A percentile compares a stretch with the other conserved stretches of the same genome.
phyloP scores from a whole-genome alignment of 2,113 vertebrate species.

The Eulacestoma nigropectus region DNA sequence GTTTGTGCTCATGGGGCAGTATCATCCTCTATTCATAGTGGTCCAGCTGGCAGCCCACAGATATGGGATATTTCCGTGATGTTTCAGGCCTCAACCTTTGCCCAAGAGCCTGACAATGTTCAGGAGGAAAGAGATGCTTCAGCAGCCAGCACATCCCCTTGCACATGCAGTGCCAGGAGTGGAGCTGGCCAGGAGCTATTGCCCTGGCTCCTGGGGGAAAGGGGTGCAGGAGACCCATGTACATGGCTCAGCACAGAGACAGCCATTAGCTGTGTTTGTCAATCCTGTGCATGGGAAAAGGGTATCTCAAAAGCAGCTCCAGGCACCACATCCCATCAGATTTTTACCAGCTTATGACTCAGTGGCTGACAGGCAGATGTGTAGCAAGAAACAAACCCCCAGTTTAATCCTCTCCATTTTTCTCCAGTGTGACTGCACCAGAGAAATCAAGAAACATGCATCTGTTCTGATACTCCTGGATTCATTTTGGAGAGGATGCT shows the following conservation, averaged over 20 bases:
- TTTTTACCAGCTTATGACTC: background rate
- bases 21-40: background rate
- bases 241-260: background rate
- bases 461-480: background rate
- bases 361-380: background rate
- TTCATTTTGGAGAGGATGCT: background rate
- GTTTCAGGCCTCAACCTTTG: background rate
- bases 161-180: accelerated
- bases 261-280: background rate
- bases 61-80: background rate
- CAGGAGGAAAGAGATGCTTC: background rate
- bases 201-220: background rate
- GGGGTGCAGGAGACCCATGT: background rate
- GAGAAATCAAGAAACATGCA: background rate
- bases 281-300: background rate
- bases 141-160: background rate
- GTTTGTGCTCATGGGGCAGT: background rate
- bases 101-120: background rate
- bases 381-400: background rate
- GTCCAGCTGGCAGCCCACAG: background rate
- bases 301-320: background rate
- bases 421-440: background rate
- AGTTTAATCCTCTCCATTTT: background rate
- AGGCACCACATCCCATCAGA: background rate
- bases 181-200: background rate